These are phyloP conservation scores for Channa argus DNA, from an alignment of 2,113 vertebrate species.

Conservation along the genomic window DNA sequence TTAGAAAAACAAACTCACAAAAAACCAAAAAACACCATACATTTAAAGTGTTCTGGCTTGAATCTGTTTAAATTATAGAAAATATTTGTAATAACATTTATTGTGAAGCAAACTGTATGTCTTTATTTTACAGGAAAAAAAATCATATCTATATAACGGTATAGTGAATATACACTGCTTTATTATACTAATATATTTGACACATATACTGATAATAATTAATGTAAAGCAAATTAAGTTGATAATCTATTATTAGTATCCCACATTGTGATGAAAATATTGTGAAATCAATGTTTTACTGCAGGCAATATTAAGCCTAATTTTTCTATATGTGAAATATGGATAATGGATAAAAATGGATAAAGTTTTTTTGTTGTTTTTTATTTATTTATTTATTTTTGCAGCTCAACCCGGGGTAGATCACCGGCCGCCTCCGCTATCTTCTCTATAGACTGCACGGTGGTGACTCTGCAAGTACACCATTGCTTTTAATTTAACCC, in stretches of 20 bases:
- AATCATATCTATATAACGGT: too few relatives aligned
- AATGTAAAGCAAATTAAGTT: background rate
- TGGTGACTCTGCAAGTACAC: constrained; percentile 76
- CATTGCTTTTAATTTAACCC: constrained; percentile 84
- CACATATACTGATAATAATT: too few relatives aligned
- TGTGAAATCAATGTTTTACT: background rate
- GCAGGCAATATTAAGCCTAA: background rate
- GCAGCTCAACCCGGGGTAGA: too few relatives aligned
- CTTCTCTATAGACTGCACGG: constrained; percentile 60
- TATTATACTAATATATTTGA: too few relatives aligned
- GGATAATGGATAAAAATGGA: background rate
- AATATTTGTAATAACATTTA: background rate
- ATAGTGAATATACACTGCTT: too few relatives aligned
- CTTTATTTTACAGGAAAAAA: too few relatives aligned
- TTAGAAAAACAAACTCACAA: too few relatives aligned
- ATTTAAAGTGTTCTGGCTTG: too few relatives aligned
- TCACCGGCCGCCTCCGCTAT: constrained; percentile 28
- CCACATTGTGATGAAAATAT: background rate
- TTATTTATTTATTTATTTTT: too few relatives aligned
- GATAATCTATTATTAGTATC: background rate
- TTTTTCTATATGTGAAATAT: background rate
- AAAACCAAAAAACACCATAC: too few relatives aligned
- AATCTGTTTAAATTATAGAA: too few relatives aligned
- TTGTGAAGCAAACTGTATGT: background rate
- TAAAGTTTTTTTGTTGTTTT: too few relatives aligned